phyloP scores from a whole-genome alignment of 2,113 vertebrate genomes.

The Trichechus manatus region DNA sequence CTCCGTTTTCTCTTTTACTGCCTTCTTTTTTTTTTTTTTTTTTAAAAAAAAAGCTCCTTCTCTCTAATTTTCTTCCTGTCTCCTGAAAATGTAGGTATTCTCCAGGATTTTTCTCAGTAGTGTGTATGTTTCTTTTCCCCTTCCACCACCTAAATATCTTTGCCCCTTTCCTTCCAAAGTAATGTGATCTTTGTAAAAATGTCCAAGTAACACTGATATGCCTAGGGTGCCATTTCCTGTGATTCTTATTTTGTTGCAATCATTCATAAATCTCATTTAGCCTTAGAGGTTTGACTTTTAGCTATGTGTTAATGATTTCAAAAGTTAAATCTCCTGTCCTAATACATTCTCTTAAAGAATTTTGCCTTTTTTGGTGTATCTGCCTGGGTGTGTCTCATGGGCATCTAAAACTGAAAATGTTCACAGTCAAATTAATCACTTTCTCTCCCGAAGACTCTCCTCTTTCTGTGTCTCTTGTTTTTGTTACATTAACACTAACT shows the following conservation, averaged over 20 bases:
- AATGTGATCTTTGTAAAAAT: not conserved
- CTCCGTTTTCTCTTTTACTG: not conserved
- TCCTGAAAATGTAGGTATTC: slow-evolving; percentile 27
- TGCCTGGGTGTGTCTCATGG: not conserved
- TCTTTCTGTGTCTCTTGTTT: not conserved
- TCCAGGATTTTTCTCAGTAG: not conserved
- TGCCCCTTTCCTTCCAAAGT: not conserved
- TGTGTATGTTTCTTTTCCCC: not conserved
- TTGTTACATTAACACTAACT: not conserved
- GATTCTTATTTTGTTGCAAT: not conserved
- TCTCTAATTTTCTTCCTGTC: not conserved
- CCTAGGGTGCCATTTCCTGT: not conserved
- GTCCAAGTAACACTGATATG: not conserved
- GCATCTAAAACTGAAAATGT: not conserved
- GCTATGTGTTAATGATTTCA: not conserved
- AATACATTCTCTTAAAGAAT: not conserved
- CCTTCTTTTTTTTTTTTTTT: not conserved
- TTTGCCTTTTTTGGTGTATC: not conserved
- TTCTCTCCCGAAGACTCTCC: not conserved
- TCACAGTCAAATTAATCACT: not conserved
- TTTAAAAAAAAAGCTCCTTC: not conserved
- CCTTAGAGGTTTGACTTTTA: not conserved
- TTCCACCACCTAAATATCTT: not conserved
- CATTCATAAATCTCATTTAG: not conserved
- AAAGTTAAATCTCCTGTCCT: not conserved